Base-by-base conservation (phyloP, 2,888 invertebrate genomes). In the Miltochrista miniata region DNA sequence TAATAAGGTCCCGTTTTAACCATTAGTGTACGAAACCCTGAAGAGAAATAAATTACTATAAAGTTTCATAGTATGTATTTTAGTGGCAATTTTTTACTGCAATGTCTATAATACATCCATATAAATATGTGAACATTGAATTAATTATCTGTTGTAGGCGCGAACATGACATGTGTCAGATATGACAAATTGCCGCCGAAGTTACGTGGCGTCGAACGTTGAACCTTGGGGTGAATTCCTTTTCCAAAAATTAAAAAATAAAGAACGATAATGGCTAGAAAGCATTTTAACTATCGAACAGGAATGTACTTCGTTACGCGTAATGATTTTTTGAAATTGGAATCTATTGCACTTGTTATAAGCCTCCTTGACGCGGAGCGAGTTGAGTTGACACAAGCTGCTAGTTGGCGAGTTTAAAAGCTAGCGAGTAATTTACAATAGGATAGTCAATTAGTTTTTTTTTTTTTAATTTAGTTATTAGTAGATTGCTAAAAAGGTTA, bases 101-200 rank as follows among this genome's bases (percentile, higher is more conserved):
- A 44, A 24, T 24, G 5, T 24, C 18, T 35, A 36, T 34, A 34
- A 34, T 35, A 29, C 29, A 10, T 44, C 13, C 44, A 33, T 42
- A 15, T 42, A 15, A n/a, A 33, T 42, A 33, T 33, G 15, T 42
- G 31, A 18, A 33, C 33, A 33, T 18, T 33, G 7, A 33, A 42
- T 33, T 34, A 43, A 33, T 33, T 43, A 15, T 4, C 9, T 36
- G 14, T 14, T 36, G 18, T 24, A 24, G 18, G 18, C 18, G 18
- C 18, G 48, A 35, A 59, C 54, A 48, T 64, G 63, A 60, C 64
- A 55, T 50, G 40, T 61, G 61, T 51, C 61, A 63, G 49, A 56
- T 51, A 60, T 64, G 53, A 62, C 56, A 51, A 59, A 56, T 48
- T 18, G 35, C 24, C 11, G 24, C 29, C 24, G 10, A n/a, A 14